Evolutionary conservation across 1,140 invertebrate species (phyloP).

Genomic region (Caenorhabditis latens): DNA sequence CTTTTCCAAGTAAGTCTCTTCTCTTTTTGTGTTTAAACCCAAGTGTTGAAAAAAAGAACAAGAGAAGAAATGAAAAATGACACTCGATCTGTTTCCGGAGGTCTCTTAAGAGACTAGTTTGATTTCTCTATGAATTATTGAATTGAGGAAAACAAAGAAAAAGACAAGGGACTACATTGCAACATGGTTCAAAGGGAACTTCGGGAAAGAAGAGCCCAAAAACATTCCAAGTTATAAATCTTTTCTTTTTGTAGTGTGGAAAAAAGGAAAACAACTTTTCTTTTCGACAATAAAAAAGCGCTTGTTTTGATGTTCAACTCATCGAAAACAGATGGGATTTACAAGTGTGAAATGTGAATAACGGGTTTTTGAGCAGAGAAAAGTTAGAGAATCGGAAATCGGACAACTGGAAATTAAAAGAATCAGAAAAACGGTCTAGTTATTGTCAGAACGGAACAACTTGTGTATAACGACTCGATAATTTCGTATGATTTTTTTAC

Average conservation of each 20-base stretch:
- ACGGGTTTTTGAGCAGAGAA: neutral
- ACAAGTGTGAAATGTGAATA: neutral
- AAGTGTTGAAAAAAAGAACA: neutral
- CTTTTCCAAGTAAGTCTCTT: constrained; percentile 61
- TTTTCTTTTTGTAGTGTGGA: neutral
- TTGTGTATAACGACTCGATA: too few species aligned
- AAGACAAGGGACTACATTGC: neutral
- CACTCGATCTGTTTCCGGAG: constrained; percentile 10
- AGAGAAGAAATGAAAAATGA: constrained; percentile 12
- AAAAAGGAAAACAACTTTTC: constrained; percentile 21
- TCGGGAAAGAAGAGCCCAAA: neutral
- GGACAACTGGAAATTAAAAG: too few species aligned
- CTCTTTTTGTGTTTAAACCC: neutral
- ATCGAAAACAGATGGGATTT: neutral
- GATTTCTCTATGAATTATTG: constrained; percentile 9
- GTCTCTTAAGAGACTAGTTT: neutral
- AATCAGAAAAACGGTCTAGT: too few species aligned
- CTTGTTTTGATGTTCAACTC: constrained; percentile 34
- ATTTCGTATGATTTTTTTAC: too few species aligned
- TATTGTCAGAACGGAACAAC: too few species aligned
- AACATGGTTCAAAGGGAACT: neutral
- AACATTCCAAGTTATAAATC: neutral
- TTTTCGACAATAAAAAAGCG: neutral
- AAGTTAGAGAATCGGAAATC: neutral
- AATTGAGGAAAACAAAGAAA: neutral